Evolutionary conservation across 2,113 vertebrate genomes (phyloP), one percentile per base, ranked within the genome.

Genomic region (Camelus dromedarius): DNA sequence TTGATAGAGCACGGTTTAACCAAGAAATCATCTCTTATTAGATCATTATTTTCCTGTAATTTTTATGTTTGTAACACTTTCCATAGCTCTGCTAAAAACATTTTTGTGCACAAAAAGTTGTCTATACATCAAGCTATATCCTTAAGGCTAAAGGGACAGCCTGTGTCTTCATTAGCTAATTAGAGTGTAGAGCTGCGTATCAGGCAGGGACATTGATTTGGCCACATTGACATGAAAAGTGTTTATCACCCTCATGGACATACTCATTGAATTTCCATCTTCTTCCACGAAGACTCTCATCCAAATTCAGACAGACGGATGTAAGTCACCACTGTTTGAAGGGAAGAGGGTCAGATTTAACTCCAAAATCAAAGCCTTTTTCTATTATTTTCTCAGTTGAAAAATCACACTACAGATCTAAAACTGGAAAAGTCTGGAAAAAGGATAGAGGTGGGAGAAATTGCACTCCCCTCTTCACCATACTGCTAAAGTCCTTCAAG

Each of bases 171-270:
- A 12, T 15, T 7, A 35, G 52, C 18, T n/a, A 6, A 8, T 46
- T 16, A n/a, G 13, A 28, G 22, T 8, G 4, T 3, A 67, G 28
- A 52, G 69, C 5, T 3, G 0, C 3, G 18, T 4, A 16, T 6
- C 28, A 9, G 19, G 46, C 10, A 19, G 14, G 19, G 19, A 42
- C 5, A 1, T 8, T 11, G 14, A 76, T 3, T 75, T 4, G 48
- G 28, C 7, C 7, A 1, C 12, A 15, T 12, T 28, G 32, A 26
- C 15, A 2, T 10, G 24, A 42, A 38, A 66, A 67, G 48, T 2
- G 22, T 60, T 58, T 16, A 0, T 64, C 30, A 20, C 1, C 24
- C 0, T 15, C 14, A 28, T 0, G 26, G 46, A 15, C 38, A 16
- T 1, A 6, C 20, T 70, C 8, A 3, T 5, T 58, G 66, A 56